A percentile compares a stretch with the other conserved stretches of the same genome.
phyloP scores from a whole-genome alignment of 2,113 vertebrate species.

The Strix aluco region DNA sequence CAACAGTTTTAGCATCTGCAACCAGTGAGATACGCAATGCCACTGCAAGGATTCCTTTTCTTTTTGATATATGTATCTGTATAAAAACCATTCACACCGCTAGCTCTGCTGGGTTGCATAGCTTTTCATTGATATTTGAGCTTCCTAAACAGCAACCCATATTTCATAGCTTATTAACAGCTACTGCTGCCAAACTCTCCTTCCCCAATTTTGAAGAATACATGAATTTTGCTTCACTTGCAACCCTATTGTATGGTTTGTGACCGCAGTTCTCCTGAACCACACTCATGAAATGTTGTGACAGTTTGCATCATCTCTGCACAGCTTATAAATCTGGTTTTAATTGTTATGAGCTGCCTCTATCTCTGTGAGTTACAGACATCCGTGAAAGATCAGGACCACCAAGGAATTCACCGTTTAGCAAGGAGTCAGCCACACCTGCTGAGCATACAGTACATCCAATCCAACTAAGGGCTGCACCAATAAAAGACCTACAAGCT shows the following conservation, averaged over 20 bases:
- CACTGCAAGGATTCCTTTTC: neutral
- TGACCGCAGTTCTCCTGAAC: neutral
- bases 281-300: fast-evolving
- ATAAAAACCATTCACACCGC: neutral
- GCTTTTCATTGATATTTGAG: neutral
- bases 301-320: neutral
- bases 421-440: neutral
- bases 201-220: neutral
- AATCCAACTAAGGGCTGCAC: neutral
- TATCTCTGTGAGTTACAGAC: neutral
- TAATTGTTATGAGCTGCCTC: neutral
- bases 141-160: neutral
- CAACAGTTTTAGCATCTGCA: neutral
- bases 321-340: neutral
- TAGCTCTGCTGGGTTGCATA: neutral
- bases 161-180: neutral
- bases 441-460: fast-evolving
- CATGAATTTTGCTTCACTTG: neutral
- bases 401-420: neutral
- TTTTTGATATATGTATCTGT: neutral
- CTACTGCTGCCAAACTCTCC: neutral
- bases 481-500: neutral
- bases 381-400: neutral
- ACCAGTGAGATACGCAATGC: neutral
- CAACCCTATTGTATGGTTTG: neutral